phyloP scores from a whole-genome alignment of 2,888 invertebrate species.

The Xanthia icteritia region DNA sequence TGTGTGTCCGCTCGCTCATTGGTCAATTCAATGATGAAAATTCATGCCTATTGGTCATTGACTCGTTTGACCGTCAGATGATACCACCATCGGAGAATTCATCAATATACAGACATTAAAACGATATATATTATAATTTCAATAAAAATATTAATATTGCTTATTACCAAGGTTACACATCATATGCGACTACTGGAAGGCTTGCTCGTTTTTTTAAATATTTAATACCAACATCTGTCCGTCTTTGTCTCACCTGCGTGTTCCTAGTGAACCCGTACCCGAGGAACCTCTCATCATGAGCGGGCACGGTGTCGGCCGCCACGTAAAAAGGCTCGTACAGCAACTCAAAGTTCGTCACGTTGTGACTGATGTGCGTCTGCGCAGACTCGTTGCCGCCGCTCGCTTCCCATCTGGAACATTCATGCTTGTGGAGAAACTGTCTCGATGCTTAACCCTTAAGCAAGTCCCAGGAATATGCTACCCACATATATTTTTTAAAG shows the following conservation, averaged over 20 bases:
- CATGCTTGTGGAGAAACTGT: background rate
- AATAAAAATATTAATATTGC: too few species aligned
- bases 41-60: too few species aligned
- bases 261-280: constrained; percentile 98
- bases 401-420: constrained; percentile 90
- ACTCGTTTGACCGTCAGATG: too few species aligned
- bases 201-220: too few species aligned
- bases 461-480: background rate
- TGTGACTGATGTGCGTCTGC: constrained; percentile 94
- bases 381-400: constrained; percentile 90
- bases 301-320: constrained; percentile 94
- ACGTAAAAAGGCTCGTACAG: constrained; percentile 98
- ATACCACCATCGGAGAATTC: too few species aligned
- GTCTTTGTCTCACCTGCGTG: constrained; percentile 92
- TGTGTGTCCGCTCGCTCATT: too few species aligned
- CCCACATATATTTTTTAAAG: background rate
- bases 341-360: constrained; percentile 95
- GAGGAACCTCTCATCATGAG: constrained; percentile 96
- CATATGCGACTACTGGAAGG: too few species aligned
- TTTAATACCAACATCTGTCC: too few species aligned
- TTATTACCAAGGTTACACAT: too few species aligned
- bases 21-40: too few species aligned
- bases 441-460: background rate
- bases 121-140: too few species aligned
- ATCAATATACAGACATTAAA: too few species aligned